Conservation (phyloP, 2,888 invertebrate species). For the Agonopterix alstromeriana region DNA sequence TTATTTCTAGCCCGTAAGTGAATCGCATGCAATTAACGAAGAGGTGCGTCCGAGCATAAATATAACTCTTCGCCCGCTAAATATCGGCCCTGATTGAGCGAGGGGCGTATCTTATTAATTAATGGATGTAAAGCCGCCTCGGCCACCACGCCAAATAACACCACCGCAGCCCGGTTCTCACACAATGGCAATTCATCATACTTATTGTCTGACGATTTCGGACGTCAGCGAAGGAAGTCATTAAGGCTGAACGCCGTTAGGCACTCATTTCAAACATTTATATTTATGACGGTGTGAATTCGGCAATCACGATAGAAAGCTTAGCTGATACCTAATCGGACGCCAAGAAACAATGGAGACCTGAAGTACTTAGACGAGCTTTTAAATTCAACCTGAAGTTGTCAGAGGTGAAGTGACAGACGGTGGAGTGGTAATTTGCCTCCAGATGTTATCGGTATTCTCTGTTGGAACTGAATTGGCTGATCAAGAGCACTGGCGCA, state of each 20-base stretch:
- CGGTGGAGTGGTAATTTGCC: constrained; percentile 43
- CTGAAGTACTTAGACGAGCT: constrained; percentile 33
- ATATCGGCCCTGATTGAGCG: constrained; percentile 61
- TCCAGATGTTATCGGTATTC: constrained; percentile 48
- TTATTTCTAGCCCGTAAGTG: constrained; percentile 52
- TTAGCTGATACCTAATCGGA: constrained; percentile 17
- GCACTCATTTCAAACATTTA: constrained; percentile 46
- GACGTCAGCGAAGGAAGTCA: constrained; percentile 70
- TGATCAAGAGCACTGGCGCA: constrained; percentile 24
- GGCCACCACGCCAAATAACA: constrained; percentile 54
- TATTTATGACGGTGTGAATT: constrained; percentile 45
- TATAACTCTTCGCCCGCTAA: constrained; percentile 54
- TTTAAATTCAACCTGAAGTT: constrained; percentile 33
- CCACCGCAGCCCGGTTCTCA: constrained; percentile 55
- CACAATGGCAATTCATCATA: constrained; percentile 68
- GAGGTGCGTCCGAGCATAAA: constrained; percentile 61
- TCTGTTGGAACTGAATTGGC: constrained; percentile 44
- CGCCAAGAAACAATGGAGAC: constrained; percentile 23
- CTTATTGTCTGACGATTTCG: constrained; percentile 66
- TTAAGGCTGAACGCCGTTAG: constrained; percentile 50
- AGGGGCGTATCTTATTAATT: constrained; percentile 68
- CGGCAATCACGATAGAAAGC: constrained; percentile 33
- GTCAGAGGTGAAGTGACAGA: constrained; percentile 41
- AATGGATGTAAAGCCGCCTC: constrained; percentile 64
- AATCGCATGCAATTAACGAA: constrained; percentile 60